Evolutionary conservation across 2,797 vertebrate genomes (phyloP).

Genomic region (Schizothorax lantsangensis): DNA sequence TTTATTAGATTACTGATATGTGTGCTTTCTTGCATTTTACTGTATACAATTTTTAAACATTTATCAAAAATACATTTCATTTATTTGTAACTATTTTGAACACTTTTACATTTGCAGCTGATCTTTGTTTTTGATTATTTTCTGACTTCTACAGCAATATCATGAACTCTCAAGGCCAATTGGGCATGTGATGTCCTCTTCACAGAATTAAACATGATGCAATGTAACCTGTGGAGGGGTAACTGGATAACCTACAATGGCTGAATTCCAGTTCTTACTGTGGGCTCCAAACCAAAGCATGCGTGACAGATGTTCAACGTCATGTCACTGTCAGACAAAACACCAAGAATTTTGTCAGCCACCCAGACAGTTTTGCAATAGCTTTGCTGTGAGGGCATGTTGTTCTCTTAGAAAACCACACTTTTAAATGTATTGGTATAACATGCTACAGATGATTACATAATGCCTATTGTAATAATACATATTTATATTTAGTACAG

Average conservation of each 20-base stretch:
- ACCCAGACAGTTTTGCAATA: conserved; percentile 20
- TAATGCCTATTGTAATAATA: not conserved
- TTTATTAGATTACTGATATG: not conserved
- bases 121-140: not conserved
- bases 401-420: not conserved
- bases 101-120: not conserved
- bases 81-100: not conserved
- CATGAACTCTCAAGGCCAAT: not conserved
- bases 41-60: too few relatives aligned
- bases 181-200: conserved; percentile 7
- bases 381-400: conserved; percentile 6
- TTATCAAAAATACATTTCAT: too few relatives aligned
- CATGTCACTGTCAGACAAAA: conserved; percentile 45
- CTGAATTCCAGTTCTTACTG: conserved; percentile 26
- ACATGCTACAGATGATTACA: not conserved
- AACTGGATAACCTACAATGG: not conserved
- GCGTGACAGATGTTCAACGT: conserved; percentile 55
- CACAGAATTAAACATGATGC: conserved; percentile 16
- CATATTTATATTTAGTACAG: not conserved
- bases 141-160: not conserved
- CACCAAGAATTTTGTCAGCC: conserved; percentile 45
- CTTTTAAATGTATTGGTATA: not conserved
- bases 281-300: conserved; percentile 42
- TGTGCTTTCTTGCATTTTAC: not conserved
- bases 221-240: conserved; percentile 20